Percentiles rank a stretch among this genome's conserved stretches.
phyloP scores from a whole-genome alignment of 2,888 invertebrate genomes.

The Eustalomyia histrio region DNA sequence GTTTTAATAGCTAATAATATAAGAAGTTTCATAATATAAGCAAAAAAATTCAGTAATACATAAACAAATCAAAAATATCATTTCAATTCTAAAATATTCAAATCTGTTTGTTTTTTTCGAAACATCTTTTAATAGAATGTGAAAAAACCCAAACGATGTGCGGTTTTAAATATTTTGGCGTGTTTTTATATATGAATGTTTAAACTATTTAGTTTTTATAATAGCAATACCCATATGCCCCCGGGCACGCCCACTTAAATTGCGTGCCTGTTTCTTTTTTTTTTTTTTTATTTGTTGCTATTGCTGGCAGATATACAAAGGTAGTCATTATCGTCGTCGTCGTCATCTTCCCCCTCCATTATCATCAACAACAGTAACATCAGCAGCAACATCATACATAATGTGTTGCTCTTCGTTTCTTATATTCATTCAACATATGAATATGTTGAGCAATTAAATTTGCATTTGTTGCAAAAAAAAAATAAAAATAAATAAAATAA shows the following conservation, averaged over 20 bases:
- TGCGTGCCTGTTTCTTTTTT: conserved; percentile 73
- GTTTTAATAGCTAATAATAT: conserved; percentile 44
- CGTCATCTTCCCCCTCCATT: conserved; percentile 57
- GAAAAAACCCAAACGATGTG: conserved; percentile 5
- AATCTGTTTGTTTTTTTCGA: conserved; percentile 23
- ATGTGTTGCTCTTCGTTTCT: conserved; percentile 44
- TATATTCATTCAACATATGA: conserved; percentile 60
- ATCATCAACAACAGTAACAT: conserved; percentile 58
- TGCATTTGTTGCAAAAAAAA: conserved; percentile 76
- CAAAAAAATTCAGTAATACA: background rate
- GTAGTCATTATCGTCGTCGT: conserved; percentile 73
- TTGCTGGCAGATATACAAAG: conserved; percentile 61
- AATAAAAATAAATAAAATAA: too few relatives aligned
- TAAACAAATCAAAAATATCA: conserved; percentile 55
- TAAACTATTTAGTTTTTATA: conserved; percentile 58
- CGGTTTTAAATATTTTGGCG: conserved; percentile 32
- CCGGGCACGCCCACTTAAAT: conserved; percentile 76
- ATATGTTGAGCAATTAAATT: conserved; percentile 77
- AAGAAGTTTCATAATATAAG: conserved; percentile 3
- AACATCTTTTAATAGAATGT: conserved; percentile 1
- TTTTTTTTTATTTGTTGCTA: conserved; percentile 37
- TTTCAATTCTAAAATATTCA: conserved; percentile 54
- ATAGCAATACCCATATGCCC: conserved; percentile 66
- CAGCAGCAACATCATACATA: conserved; percentile 64
- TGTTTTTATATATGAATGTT: conserved; percentile 56